Conservation (phyloP, 2,797 vertebrate species). For the Amblyraja radiata region DNA sequence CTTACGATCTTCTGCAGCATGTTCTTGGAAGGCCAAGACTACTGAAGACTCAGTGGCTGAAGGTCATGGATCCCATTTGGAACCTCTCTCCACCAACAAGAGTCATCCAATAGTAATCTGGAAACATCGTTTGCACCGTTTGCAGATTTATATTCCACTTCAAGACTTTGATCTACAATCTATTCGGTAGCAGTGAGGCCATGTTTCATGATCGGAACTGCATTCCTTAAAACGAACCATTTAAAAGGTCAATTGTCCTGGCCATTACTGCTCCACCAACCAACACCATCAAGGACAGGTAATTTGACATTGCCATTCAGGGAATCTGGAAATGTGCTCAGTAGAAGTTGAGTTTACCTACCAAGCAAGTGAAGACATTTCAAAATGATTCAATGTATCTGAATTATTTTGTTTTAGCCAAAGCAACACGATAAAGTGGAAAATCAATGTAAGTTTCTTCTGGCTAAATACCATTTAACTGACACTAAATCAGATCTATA, state of each 20-base stretch:
- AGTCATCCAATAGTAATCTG: not conserved
- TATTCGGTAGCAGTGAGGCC: not conserved
- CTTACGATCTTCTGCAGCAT: too few species aligned
- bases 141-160: not conserved
- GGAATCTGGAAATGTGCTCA: constrained; percentile 33
- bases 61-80: too few species aligned
- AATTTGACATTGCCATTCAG: not conserved
- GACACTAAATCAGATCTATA: not conserved
- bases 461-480: not conserved
- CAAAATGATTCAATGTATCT: not conserved
- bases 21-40: too few species aligned
- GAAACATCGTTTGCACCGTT: not conserved
- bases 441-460: not conserved
- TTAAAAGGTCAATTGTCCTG: not conserved
- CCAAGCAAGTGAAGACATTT: not conserved
- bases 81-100: too few species aligned
- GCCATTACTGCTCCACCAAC: not conserved
- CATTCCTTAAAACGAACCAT: not conserved
- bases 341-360: not conserved
- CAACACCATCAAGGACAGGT: not conserved
- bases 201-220: not conserved
- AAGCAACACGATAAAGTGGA: not conserved
- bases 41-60: too few species aligned
- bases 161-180: not conserved
- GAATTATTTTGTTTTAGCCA: not conserved